These are phyloP conservation scores for Umimayanthus kanabou DNA, from an alignment of 92 coral and sea anemone genomes.

Conservation along the genomic window DNA sequence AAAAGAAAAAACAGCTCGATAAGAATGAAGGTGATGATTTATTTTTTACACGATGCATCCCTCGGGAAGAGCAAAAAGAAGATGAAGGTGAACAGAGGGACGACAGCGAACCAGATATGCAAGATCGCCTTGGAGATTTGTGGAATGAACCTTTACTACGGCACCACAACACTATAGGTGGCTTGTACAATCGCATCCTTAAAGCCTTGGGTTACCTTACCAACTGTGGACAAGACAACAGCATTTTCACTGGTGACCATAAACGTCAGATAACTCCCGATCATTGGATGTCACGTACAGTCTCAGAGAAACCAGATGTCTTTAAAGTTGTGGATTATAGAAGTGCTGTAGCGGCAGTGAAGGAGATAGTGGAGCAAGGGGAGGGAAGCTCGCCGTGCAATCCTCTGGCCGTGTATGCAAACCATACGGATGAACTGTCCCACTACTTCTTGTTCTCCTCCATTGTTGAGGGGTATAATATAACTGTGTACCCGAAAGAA, in stretches of 20 bases:
- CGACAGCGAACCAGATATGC: conserved; percentile 24
- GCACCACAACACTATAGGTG: conserved; percentile 70
- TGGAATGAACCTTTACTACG: conserved; percentile 31
- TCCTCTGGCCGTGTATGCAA: conserved; percentile 62
- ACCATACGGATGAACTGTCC: conserved; percentile 53
- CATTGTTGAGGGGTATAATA: conserved; percentile 61
- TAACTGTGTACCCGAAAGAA: conserved; percentile 38
- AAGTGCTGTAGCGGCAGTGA: conserved; percentile 70
- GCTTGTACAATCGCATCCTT: conserved; percentile 65
- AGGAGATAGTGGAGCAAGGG: conserved; percentile 66
- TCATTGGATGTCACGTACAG: conserved; percentile 28
- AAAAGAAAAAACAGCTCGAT: neutral
- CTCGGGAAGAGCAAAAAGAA: neutral
- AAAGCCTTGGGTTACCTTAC: conserved; percentile 58
- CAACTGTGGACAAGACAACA: conserved; percentile 59
- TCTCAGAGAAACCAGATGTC: conserved; percentile 45
- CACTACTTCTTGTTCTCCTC: conserved; percentile 75
- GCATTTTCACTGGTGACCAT: conserved; percentile 65
- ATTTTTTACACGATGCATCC: neutral
- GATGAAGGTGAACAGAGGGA: conserved; percentile 1
- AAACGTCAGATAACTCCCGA: conserved; percentile 43
- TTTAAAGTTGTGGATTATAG: conserved; percentile 55
- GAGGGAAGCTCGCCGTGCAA: conserved; percentile 84
- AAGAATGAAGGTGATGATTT: neutral
- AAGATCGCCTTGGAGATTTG: conserved; percentile 27